Base-by-base conservation (phyloP, 2,888 invertebrate genomes). In the Phania funesta region DNA sequence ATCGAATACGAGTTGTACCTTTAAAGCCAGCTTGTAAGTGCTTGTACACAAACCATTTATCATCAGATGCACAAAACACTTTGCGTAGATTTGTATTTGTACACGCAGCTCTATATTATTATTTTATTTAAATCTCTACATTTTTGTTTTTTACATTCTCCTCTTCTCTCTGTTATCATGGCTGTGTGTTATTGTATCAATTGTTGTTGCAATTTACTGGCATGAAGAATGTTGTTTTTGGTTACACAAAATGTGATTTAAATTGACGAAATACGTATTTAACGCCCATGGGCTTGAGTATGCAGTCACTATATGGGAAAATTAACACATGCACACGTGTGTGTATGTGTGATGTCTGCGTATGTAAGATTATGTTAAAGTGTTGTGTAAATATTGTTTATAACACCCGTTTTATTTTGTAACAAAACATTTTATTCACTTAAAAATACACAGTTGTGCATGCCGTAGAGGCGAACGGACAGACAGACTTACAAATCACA, bases 321-420 rank as follows among this genome's bases (percentile, higher is more conserved):
- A 70, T 22, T 32, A 24, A 41, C 46, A 74, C 13, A 46, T 38
- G 48, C 29, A 52, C 58, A 54, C 26, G 16, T 48, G 46, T 3
- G 1, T 18, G 20, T 9, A 11, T 50, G 16, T 38, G n/a, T 44
- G 26, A 44, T 60, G 32, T 74, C 4, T 67, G 20, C 60, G 38
- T 46, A n/a, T 38, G 13, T 56, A 78, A 75, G 80, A 68, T 56
- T 56, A 73, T 76, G 62, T 56, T 80, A 71, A 64, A 83, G 80
- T 83, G 80, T 83, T 87, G 88, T 85, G 86, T 85, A 86, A 88
- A 87, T 87, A 88, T 87, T 87, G 86, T 84, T 83, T 60, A 81
- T 85, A 85, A 74, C 86, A 87, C 88, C n/a, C 85, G 87, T 88
- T 86, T 79, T 73, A 78, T 71, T 73, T 79, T 75, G 78, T 54